phyloP scores from a whole-genome alignment of 1,140 invertebrate genomes.

The Olivierus martensii region DNA sequence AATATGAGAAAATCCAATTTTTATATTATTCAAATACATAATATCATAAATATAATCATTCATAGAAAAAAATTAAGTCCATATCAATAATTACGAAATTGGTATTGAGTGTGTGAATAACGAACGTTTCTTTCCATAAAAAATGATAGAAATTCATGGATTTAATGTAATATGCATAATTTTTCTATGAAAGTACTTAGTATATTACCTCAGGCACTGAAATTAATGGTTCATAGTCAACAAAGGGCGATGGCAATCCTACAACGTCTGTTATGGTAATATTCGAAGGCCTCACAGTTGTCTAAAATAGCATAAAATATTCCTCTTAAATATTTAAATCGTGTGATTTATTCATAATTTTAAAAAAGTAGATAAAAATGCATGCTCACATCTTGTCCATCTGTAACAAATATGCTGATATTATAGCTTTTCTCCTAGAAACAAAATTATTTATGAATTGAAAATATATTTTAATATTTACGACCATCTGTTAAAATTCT shows the following conservation, averaged over 20 bases:
- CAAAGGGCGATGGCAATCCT: constrained; percentile 16
- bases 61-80: no score
- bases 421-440: constrained; percentile 21
- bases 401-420: constrained; percentile 22
- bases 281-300: constrained; percentile 19
- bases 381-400: constrained; percentile 14
- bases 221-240: constrained; percentile 15
- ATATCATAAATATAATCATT: no score
- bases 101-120: no score
- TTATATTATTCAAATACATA: no score
- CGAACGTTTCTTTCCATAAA: no score
- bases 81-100: no score
- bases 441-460: neutral
- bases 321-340: neutral
- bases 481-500: no score
- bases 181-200: no score
- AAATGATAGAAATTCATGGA: no score
- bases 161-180: no score
- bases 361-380: neutral
- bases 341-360: neutral
- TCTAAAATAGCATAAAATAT: constrained; percentile 8
- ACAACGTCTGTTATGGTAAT: constrained; percentile 18
- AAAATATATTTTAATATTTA: neutral
- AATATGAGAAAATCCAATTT: no score
- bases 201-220: constrained; percentile 20